Evolutionary conservation across 1,140 invertebrate species (phyloP).

Genomic region (Dolichoris vasculosae): DNA sequence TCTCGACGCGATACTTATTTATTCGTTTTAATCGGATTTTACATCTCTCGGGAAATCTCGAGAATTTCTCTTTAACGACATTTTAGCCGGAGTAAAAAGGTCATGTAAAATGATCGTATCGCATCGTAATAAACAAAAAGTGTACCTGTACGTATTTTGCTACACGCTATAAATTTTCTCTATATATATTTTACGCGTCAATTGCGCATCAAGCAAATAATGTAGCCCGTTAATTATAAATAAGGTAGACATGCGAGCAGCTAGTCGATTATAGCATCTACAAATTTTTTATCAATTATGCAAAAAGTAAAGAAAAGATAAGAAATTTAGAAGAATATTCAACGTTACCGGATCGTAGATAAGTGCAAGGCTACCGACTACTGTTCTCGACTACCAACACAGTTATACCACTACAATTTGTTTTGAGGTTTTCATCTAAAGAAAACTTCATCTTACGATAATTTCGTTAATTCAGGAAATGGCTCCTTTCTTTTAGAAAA

Average conservation of each 20-base stretch:
- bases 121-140: slow-evolving; percentile 17
- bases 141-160: neutral
- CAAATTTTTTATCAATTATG: neutral
- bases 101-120: slow-evolving; percentile 32
- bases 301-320: neutral
- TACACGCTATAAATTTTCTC: slow-evolving; percentile 26
- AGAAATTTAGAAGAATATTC: neutral
- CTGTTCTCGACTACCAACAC: neutral
- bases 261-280: no score
- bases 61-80: slow-evolving; percentile 42
- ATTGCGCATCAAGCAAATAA: neutral
- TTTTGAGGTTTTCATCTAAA: neutral
- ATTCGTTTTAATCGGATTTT: slow-evolving; percentile 43
- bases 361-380: neutral
- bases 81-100: slow-evolving; percentile 22
- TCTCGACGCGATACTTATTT: neutral
- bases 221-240: slow-evolving; percentile 12
- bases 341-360: neutral
- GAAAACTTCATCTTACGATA: neutral
- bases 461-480: neutral
- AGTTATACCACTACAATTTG: neutral
- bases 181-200: slow-evolving; percentile 4
- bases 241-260: neutral
- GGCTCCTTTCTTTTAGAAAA: neutral
- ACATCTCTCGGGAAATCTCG: slow-evolving; percentile 14